A percentile compares a stretch with the other conserved stretches of the same genome.
phyloP scores from a whole-genome alignment of 2,113 vertebrate genomes.

The Tapirus terrestris region DNA sequence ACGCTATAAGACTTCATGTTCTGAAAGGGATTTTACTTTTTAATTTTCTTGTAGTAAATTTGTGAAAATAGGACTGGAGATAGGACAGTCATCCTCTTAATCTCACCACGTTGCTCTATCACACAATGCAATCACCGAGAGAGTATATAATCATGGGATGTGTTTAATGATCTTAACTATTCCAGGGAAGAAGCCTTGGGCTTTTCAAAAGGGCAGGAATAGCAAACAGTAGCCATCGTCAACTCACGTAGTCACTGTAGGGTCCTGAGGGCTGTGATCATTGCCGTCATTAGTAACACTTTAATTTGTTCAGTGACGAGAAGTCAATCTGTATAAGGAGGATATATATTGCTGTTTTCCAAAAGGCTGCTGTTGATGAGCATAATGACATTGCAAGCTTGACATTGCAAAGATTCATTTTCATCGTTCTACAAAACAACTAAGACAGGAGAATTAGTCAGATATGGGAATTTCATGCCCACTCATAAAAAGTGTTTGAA shows the following conservation, averaged over 20 bases:
- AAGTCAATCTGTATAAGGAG: background rate
- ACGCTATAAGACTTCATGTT: background rate
- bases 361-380: background rate
- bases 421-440: background rate
- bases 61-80: background rate
- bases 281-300: background rate
- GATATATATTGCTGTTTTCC: background rate
- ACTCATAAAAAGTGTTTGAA: background rate
- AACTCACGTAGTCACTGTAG: background rate
- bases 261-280: background rate
- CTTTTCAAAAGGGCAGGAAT: background rate
- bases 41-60: background rate
- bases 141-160: background rate
- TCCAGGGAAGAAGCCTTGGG: background rate
- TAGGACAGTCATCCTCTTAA: background rate
- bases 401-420: background rate
- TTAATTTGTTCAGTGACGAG: background rate
- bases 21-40: background rate
- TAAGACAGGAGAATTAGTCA: background rate
- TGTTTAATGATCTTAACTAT: background rate
- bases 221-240: background rate
- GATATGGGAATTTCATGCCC: background rate
- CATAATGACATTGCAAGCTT: background rate
- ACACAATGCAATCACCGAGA: background rate
- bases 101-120: background rate